These are phyloP conservation scores for Plutomurus gul DNA, from an alignment of 1,140 invertebrate genomes.

Conservation along the genomic window DNA sequence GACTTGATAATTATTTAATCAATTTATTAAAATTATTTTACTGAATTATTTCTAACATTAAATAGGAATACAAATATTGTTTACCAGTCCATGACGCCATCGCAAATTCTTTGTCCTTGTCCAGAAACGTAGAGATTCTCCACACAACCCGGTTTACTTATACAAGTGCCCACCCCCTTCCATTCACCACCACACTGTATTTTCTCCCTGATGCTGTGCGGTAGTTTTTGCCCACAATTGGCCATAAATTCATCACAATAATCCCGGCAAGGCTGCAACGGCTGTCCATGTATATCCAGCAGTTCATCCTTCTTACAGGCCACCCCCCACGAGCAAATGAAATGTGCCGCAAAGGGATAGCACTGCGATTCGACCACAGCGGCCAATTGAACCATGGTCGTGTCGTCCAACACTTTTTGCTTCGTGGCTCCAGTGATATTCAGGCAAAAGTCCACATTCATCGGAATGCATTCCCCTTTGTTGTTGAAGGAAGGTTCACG, in stretches of 20 bases:
- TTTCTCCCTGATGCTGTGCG: slow-evolving; percentile 68
- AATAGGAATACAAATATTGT: too few relatives aligned
- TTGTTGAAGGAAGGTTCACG: not conserved
- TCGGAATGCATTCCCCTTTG: slow-evolving; percentile 41
- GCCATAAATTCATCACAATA: slow-evolving; percentile 84
- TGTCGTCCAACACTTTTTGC: slow-evolving; percentile 45
- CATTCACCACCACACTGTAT: slow-evolving; percentile 77
- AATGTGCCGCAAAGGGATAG: slow-evolving; percentile 53
- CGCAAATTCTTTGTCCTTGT: slow-evolving; percentile 75
- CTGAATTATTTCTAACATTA: too few relatives aligned
- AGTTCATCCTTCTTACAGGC: slow-evolving; percentile 42
- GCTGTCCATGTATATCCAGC: slow-evolving; percentile 58
- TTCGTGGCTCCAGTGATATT: slow-evolving; percentile 38
- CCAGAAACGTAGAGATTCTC: slow-evolving; percentile 71
- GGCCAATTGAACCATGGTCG: slow-evolving; percentile 33
- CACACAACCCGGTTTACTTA: slow-evolving; percentile 76
- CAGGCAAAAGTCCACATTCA: slow-evolving; percentile 50
- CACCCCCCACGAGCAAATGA: slow-evolving; percentile 50
- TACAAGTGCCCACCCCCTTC: slow-evolving; percentile 71
- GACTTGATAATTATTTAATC: slow-evolving; percentile 63
- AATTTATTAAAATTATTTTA: too few relatives aligned
- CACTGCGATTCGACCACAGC: slow-evolving; percentile 49
- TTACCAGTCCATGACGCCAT: slow-evolving; percentile 84
- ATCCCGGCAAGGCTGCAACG: slow-evolving; percentile 74
- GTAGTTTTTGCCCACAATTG: slow-evolving; percentile 76